These are phyloP conservation scores for Halcyon senegalensis DNA, from an alignment of 2,113 vertebrate genomes.

Conservation along the genomic window DNA sequence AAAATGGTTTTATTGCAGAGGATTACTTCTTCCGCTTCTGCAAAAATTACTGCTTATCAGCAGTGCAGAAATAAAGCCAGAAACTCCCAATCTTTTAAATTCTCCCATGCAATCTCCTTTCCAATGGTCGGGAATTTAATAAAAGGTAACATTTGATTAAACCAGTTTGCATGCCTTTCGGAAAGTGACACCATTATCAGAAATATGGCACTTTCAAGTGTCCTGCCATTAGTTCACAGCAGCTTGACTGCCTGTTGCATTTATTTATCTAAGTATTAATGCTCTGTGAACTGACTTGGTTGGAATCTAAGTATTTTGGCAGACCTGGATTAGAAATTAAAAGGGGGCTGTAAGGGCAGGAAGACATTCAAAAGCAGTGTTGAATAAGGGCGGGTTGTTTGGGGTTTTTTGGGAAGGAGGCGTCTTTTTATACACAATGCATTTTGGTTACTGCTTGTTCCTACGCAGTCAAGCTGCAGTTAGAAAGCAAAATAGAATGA, in stretches of 20 bases:
- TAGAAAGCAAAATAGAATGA: constrained; percentile 54
- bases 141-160: constrained; percentile 75
- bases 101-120: constrained; percentile 58
- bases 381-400: background rate
- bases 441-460: constrained; percentile 23
- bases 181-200: constrained; percentile 50
- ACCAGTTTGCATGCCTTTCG: constrained; percentile 63
- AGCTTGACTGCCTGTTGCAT: constrained; percentile 44
- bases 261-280: constrained; percentile 56
- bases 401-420: fast-evolving
- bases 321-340: constrained; percentile 1
- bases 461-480: constrained; percentile 14
- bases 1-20: constrained; percentile 79
- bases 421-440: background rate
- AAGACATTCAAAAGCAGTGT: constrained; percentile 44
- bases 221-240: constrained; percentile 33
- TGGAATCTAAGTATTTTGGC: constrained; percentile 33
- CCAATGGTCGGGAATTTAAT: constrained; percentile 68
- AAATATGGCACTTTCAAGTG: constrained; percentile 32
- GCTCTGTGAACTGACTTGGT: background rate
- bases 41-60: constrained; percentile 80
- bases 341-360: background rate
- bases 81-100: constrained; percentile 69
- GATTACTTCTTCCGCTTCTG: constrained; percentile 73
- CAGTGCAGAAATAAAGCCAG: constrained; percentile 73